These are phyloP conservation scores for Drosophila percnosoma DNA, from an alignment of 2,888 invertebrate genomes.

Conservation along the genomic window DNA sequence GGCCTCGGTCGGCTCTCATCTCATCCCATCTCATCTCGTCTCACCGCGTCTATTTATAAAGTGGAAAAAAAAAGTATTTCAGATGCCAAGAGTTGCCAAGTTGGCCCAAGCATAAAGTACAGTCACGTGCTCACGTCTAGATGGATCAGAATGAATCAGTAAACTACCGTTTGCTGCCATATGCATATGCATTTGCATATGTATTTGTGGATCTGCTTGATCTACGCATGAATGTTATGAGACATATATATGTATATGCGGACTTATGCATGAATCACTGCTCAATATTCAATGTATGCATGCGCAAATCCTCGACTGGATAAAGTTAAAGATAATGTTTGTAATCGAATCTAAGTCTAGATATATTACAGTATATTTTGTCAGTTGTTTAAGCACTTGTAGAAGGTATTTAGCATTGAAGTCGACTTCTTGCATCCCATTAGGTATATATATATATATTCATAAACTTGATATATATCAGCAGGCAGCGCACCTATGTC, in stretches of 20 bases:
- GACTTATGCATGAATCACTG: background rate
- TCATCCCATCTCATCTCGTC: slow-evolving; percentile 18
- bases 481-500: background rate
- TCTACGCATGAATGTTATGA: background rate
- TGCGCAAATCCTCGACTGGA: background rate
- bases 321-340: background rate
- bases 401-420: background rate
- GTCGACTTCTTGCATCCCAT: background rate
- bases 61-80: slow-evolving; percentile 52
- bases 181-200: background rate
- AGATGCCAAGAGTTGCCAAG: slow-evolving; percentile 67
- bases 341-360: background rate
- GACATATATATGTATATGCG: no score
- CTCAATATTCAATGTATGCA: background rate
- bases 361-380: background rate
- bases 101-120: slow-evolving; percentile 69
- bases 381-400: background rate
- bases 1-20: slow-evolving; percentile 19
- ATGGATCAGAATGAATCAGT: slow-evolving; percentile 39
- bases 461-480: background rate
- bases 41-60: slow-evolving; percentile 72
- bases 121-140: slow-evolving; percentile 52
- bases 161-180: slow-evolving; percentile 14
- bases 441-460: background rate
- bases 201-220: background rate